Base-by-base conservation (phyloP, 2,797 vertebrate species). In the Myotis planiceps region DNA sequence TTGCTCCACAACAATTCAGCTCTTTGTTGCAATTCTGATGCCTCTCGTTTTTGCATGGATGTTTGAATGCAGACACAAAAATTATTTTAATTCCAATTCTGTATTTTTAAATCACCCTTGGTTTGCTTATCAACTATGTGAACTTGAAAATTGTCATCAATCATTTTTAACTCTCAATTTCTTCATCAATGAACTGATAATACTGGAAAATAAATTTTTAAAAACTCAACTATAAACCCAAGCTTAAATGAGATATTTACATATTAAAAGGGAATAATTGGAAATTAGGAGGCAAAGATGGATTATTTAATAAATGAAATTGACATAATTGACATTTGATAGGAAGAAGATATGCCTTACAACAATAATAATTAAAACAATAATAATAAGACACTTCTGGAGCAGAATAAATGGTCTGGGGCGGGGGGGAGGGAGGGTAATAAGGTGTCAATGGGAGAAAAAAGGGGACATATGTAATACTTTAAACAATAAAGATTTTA, bases 161-260 rank as follows among this genome's bases (percentile, higher is more conserved):
- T 69, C 27, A 49, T 49, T 84, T 81, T 27, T 87, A 37, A 63
- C 18, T 87, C 12, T 76, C 55, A 71, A 37, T 83, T 76, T 86
- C 16, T 60, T 92, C 13, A 78, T 45, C 60, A 94, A 90, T 66
- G 25, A 92, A 86, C 25, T 88, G 60, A 76, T 80, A 84, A 76
- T 74, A 34, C 27, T 84, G 32, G 18, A 47, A 51, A 60, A 34
- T 42, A 75, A 27, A 12, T 19, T 82, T 60, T 82, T 86, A 14
- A 71, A 90, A 85, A 71, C 9, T 58, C 42, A 88, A 29, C 21
- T 83, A 53, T 87, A 95, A 85, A 34, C 13, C 14, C 25, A 92
- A 72, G 4, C 21, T 84, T 94, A 75, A 45, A 53, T 58, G 12
- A 84, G 9, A 79, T 71, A 6, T 49, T 86, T 60, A 88, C 19